Conservation (phyloP, 2,113 vertebrate species). For the Alethe castanea region DNA sequence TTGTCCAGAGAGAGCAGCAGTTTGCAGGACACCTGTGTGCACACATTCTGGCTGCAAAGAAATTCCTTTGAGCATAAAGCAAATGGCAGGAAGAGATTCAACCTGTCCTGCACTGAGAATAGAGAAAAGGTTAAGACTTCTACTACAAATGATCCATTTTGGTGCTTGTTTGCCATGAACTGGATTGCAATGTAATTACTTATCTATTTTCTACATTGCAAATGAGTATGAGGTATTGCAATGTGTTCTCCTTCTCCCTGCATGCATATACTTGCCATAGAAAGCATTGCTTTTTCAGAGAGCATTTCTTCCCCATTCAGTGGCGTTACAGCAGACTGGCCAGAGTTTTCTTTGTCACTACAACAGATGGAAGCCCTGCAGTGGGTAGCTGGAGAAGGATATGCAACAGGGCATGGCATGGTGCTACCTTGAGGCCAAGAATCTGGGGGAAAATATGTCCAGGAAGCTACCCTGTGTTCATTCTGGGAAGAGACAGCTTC, state of each 20-base stretch:
- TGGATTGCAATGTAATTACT: background rate
- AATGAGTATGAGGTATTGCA: background rate
- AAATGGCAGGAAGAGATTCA: background rate
- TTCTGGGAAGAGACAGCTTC: background rate
- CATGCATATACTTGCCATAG: background rate
- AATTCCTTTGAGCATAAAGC: background rate
- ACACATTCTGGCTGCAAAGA: background rate
- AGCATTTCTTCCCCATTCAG: background rate
- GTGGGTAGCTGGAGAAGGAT: background rate
- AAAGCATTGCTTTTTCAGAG: background rate
- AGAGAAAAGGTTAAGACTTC: background rate
- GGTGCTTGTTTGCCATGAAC: background rate
- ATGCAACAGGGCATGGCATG: rapidly evolving
- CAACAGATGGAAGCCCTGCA: background rate
- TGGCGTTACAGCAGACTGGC: background rate
- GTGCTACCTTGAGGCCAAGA: background rate
- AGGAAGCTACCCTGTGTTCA: background rate
- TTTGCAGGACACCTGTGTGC: background rate
- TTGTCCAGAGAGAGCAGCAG: background rate
- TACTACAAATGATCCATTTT: background rate
- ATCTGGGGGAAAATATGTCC: background rate
- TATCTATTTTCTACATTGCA: background rate
- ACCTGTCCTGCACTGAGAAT: background rate
- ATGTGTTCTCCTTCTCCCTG: background rate
- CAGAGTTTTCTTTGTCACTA: background rate